Conservation (phyloP, 2,888 invertebrate genomes). For the Pseudococcus jackbeardsleyi region DNA sequence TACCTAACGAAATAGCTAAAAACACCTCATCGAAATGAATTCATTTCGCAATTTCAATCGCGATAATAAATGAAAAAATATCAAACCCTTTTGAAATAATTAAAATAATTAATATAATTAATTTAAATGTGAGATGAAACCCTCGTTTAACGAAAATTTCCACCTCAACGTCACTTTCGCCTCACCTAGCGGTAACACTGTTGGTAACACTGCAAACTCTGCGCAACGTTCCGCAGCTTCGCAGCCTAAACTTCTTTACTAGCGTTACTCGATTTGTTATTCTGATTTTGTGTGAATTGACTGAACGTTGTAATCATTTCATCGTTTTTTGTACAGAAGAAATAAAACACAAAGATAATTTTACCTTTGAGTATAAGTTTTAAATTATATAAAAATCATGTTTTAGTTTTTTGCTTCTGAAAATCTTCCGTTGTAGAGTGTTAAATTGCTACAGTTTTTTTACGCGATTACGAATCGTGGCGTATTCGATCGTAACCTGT, state of each 20-base stretch:
- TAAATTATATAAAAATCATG: background rate
- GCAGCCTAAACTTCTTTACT: background rate
- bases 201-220: background rate
- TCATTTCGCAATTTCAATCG: too few relatives aligned
- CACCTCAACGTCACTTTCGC: background rate
- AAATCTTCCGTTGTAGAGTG: background rate
- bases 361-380: background rate
- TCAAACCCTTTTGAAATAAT: too few relatives aligned
- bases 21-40: too few relatives aligned
- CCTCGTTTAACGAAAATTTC: too few relatives aligned
- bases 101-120: too few relatives aligned
- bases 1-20: too few relatives aligned
- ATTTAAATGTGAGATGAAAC: too few relatives aligned
- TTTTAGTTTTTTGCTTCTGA: background rate
- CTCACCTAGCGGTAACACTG: background rate
- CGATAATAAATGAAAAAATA: too few relatives aligned
- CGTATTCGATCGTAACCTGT: background rate
- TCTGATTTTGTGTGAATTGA: background rate
- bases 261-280: background rate
- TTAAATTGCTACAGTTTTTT: constrained; percentile 6
- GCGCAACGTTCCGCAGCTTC: background rate
- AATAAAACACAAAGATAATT: constrained; percentile 19
- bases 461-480: background rate
- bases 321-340: background rate
- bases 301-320: background rate